Evolutionary conservation across 37 sponge, comb jelly and placozoan genomes (phyloP), one percentile per base, ranked within the genome.

Genomic region (Oscarella lobularis): DNA sequence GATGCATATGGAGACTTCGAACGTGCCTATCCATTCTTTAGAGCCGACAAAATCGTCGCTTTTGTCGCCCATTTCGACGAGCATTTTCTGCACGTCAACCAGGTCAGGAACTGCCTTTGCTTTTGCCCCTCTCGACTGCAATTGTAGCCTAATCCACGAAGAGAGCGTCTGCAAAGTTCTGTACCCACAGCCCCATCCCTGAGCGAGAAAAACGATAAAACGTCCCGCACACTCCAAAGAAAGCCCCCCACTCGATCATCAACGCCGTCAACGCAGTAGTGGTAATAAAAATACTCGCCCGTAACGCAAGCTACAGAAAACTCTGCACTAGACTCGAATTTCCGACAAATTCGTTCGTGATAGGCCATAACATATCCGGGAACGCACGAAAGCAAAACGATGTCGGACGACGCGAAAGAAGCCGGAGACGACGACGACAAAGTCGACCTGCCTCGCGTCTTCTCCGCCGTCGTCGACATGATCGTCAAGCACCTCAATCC

Each of bases 121-220:
- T 48, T 9, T 9, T 20, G 20, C 9, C 14, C 60, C 60, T 48
- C 9, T 9, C 9, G 60, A 9, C 20, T 48, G 14, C 60, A 27
- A 20, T 48, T 20, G 60, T 27, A 48, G 20, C 9, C 60, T 9
- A 20, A 48, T 48, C 60, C 60, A 48, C 60, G 60, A 48, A 48
- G 14, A 48, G 14, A 48, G 9, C 9, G 60, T 48, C 60, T 48
- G 60, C 60, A 48, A 48, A 27, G 60, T 48, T 9, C 60, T 9
- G 20, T 48, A 48, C 14, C 60, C 60, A 48, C 60, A 48, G 9
- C 60, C 60, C 60, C 60, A 48, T 48, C 60, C 60, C 60, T 48
- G 20, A 48, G 60, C 60, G 20, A 48, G 60, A 27, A 9, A 20
- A 27, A 48, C 9, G 14, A 20, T 48, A 27, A 48, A 48, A 48